A percentile compares a stretch with the other conserved stretches of the same genome.
phyloP scores from a whole-genome alignment of 1,140 invertebrate genomes.

The Anastatus disparis region DNA sequence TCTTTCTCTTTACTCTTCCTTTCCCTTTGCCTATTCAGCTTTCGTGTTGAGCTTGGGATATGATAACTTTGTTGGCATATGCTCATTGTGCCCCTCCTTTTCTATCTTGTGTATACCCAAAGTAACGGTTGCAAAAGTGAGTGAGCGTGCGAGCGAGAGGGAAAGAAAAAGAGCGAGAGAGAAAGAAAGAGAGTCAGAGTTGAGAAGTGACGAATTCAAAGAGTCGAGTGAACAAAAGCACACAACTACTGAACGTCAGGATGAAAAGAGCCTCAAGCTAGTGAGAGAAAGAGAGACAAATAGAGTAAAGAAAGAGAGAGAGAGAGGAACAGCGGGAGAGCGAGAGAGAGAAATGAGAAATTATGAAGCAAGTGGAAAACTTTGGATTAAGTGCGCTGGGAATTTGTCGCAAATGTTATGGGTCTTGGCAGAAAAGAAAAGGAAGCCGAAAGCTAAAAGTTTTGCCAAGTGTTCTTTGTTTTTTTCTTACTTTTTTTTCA shows the following conservation, averaged over 20 bases:
- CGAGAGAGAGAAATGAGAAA: background rate
- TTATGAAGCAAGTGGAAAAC: conserved; percentile 25
- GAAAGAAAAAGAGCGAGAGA: background rate
- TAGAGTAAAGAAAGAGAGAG: no score
- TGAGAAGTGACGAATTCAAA: conserved; percentile 17
- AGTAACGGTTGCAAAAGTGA: conserved; percentile 6
- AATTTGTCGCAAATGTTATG: conserved; percentile 17
- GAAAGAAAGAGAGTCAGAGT: background rate
- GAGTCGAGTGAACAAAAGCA: background rate
- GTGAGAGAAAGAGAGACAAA: no score
- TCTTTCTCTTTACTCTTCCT: no score
- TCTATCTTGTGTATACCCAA: conserved; percentile 33
- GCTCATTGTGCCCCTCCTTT: conserved; percentile 58
- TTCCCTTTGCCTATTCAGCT: no score
- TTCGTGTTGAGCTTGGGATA: conserved; percentile 17
- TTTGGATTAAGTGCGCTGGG: conserved; percentile 25
- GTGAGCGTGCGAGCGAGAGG: no score
- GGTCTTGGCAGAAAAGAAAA: background rate
- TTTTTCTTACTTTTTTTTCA: background rate
- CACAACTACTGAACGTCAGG: no score
- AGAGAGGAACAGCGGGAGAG: background rate
- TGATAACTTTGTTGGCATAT: conserved; percentile 62
- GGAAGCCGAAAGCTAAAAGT: background rate
- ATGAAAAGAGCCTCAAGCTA: no score
- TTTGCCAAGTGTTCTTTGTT: background rate